Evolutionary conservation across 2,888 invertebrate genomes (phyloP), one percentile per base, ranked within the genome.

Genomic region (Pristionchus arcanus): DNA sequence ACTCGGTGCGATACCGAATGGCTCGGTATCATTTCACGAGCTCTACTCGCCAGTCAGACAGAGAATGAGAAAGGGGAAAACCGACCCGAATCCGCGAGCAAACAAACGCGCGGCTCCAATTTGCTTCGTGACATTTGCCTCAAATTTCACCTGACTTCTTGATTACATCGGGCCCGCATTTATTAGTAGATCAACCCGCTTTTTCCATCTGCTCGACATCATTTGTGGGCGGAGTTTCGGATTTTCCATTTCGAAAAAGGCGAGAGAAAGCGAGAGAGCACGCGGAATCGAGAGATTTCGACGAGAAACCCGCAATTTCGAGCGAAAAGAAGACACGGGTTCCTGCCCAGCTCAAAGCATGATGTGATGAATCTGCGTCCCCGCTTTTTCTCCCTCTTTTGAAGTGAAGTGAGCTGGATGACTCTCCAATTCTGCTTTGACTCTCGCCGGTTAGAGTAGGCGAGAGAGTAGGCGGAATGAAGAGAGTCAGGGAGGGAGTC

Each of bases 361-460:
- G 42, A 49, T n/a, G 63, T 68, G 68, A 68, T 68, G 68, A 68
- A 68, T 68, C 68, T 28, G 11, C 28, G n/a, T 28, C 68, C 28
- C 7, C 21, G 9, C 1, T 28, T 68, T 28, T 28, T 68, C 68
- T 68, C 11, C 13, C 31, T 68, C 31, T 68, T 49, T 68, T 68
- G n/a, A 68, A n/a, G 68, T 68, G 68, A 68, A 28, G 59, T 59
- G 59, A 59, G 68, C 68, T 68, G n/a, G 68, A 68, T 49, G 42
- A 49, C 42, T 49, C 42, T 49, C 42, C 13, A 3, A 9, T 49
- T 9, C 9, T 13, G 42, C 42, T 13, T 49, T 9, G 13, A 11
- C 42, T 49, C 42, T 49, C 42, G 42, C 19, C 59, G n/a, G 63
- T 63, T 11, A 63, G 63, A 63, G n/a, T 5, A n/a, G 63, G n/a